Evolutionary conservation across 2,888 invertebrate genomes (phyloP).

Genomic region (Fissipunctia ypsillon): DNA sequence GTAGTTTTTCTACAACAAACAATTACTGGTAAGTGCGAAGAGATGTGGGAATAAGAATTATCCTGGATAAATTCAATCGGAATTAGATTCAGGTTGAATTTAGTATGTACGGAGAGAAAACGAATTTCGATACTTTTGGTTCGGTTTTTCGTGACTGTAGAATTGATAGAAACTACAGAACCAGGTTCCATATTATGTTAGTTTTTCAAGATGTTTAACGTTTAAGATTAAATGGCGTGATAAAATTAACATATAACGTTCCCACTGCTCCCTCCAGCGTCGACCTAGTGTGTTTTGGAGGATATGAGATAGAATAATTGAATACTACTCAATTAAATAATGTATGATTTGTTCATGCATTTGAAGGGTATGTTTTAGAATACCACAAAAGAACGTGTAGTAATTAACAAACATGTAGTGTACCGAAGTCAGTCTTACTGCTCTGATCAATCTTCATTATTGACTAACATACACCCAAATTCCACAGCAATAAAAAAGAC

Average conservation of each 20-base stretch:
- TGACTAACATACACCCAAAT: slow-evolving; percentile 25
- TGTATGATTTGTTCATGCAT: neutral
- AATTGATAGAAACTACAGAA: neutral
- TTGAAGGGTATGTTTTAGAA: neutral
- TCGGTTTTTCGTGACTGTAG: neutral
- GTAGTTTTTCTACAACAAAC: slow-evolving; percentile 43
- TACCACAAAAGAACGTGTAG: neutral
- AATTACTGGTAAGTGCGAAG: slow-evolving; percentile 48
- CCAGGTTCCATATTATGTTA: no score
- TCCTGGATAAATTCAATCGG: slow-evolving; percentile 52
- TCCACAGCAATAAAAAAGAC: slow-evolving; percentile 30
- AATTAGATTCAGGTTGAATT: slow-evolving; percentile 19
- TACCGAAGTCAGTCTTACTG: neutral
- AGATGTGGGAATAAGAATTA: slow-evolving; percentile 42
- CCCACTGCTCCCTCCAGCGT: no score
- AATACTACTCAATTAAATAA: neutral
- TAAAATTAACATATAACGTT: no score
- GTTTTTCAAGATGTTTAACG: no score
- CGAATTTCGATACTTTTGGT: neutral
- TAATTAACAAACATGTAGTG: neutral
- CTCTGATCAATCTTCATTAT: slow-evolving; percentile 24
- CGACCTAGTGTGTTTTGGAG: neutral
- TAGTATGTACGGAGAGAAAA: slow-evolving; percentile 10
- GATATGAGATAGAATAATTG: neutral
- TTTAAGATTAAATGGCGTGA: no score